Conservation (phyloP, 2,888 invertebrate species). For the Hirtodrosophila alboralis region DNA sequence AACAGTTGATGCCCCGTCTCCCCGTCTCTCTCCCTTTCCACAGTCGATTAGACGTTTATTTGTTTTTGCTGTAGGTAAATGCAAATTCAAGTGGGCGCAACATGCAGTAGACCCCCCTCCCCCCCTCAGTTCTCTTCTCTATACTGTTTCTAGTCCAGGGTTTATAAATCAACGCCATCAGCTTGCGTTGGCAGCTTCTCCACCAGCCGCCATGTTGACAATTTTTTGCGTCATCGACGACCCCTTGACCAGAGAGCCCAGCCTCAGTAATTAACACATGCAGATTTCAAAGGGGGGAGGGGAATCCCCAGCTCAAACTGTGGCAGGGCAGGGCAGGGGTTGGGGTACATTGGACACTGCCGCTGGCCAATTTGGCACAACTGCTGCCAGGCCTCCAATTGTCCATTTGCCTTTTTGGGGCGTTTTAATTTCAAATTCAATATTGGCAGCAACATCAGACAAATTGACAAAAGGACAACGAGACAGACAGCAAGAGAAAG, state of each 20-base stretch:
- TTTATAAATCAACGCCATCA: constrained; percentile 77
- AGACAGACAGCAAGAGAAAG: constrained; percentile 8
- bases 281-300: constrained; percentile 57
- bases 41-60: constrained; percentile 77
- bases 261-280: constrained; percentile 76
- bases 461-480: constrained; percentile 13
- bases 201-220: constrained; percentile 72
- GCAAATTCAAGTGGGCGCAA: constrained; percentile 69
- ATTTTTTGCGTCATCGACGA: constrained; percentile 59
- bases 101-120: constrained; percentile 8
- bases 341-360: constrained; percentile 7
- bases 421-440: constrained; percentile 79
- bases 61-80: constrained; percentile 77
- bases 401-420: constrained; percentile 53
- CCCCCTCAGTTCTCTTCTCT: background rate
- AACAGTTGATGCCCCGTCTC: constrained; percentile 60
- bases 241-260: constrained; percentile 59
- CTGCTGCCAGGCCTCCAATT: constrained; percentile 69
- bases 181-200: constrained; percentile 70
- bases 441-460: constrained; percentile 62
- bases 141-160: constrained; percentile 33
- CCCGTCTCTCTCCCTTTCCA: background rate
- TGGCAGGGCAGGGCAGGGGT: constrained; percentile 3
- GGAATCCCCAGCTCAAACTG: constrained; percentile 21
- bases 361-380: constrained; percentile 69